Evolutionary conservation across 2,888 invertebrate genomes (phyloP).

Genomic region (Crepidodera aurea): DNA sequence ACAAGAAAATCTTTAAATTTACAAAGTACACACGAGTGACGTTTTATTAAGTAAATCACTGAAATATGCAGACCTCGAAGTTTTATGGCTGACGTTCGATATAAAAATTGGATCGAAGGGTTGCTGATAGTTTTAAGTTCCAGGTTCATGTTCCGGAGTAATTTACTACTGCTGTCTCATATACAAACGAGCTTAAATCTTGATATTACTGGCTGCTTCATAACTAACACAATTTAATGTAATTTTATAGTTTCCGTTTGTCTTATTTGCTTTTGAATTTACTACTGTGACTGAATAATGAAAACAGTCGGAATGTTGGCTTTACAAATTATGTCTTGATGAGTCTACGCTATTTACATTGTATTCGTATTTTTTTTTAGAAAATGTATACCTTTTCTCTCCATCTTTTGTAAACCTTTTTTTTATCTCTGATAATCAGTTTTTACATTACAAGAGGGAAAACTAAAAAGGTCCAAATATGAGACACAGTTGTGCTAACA

Average conservation of each 20-base stretch:
- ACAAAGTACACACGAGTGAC: no score
- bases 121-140: neutral
- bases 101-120: neutral
- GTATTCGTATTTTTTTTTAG: no score
- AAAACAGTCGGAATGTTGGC: neutral
- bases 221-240: neutral
- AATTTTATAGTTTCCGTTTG: neutral
- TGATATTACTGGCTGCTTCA: neutral
- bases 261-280: neutral
- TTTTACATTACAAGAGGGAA: no score
- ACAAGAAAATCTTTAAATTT: no score
- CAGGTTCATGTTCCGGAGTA: neutral
- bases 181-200: neutral
- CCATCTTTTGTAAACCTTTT: no score
- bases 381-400: no score
- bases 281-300: neutral
- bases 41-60: no score
- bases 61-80: neutral
- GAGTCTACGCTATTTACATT: neutral
- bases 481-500: no score
- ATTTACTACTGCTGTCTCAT: neutral
- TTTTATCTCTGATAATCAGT: no score
- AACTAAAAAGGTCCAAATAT: no score
- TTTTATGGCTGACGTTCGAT: neutral
- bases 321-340: neutral